These are phyloP conservation scores for Incurvaria masculella DNA, from an alignment of 2,888 invertebrate genomes.

Conservation along the genomic window DNA sequence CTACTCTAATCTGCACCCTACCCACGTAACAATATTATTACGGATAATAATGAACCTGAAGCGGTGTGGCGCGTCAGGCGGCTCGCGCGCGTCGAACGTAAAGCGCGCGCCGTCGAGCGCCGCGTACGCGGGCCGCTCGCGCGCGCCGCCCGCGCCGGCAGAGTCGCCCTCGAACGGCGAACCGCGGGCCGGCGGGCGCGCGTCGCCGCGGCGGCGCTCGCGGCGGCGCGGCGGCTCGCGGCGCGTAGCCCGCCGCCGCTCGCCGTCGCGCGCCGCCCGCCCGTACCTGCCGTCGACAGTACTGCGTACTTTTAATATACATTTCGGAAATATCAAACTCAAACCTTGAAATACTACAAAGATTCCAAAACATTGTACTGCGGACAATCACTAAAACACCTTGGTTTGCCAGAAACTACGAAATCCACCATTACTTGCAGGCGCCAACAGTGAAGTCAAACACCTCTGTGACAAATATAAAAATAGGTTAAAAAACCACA, in stretches of 20 bases:
- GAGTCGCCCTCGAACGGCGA: slow-evolving; percentile 63
- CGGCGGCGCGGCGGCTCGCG: slow-evolving; percentile 21
- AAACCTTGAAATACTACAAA: too few relatives aligned
- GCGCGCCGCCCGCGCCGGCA: slow-evolving; percentile 34
- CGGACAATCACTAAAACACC: slow-evolving; percentile 18
- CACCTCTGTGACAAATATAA: too few relatives aligned
- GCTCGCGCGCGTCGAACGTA: slow-evolving; percentile 38
- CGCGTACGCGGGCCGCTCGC: slow-evolving; percentile 39
- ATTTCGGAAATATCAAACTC: too few relatives aligned
- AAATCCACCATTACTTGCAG: too few relatives aligned
- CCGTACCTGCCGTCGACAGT: slow-evolving; percentile 28
- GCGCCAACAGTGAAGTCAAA: too few relatives aligned
- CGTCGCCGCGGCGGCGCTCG: slow-evolving; percentile 15
- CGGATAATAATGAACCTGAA: too few relatives aligned
- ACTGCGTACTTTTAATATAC: too few relatives aligned
- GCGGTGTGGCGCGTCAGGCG: too few relatives aligned
- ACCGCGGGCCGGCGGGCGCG: slow-evolving; percentile 32
- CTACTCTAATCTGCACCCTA: too few relatives aligned
- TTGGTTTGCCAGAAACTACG: too few relatives aligned
- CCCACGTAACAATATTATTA: too few relatives aligned
- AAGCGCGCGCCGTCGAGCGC: slow-evolving; percentile 43
- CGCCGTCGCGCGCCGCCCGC: slow-evolving; percentile 29
- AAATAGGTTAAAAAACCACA: too few relatives aligned
- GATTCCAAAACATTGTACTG: slow-evolving; percentile 11
- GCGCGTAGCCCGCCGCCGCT: slow-evolving; percentile 14